Conservation (phyloP, 2,113 vertebrate species). For the Dendropsophus ebraccatus region DNA sequence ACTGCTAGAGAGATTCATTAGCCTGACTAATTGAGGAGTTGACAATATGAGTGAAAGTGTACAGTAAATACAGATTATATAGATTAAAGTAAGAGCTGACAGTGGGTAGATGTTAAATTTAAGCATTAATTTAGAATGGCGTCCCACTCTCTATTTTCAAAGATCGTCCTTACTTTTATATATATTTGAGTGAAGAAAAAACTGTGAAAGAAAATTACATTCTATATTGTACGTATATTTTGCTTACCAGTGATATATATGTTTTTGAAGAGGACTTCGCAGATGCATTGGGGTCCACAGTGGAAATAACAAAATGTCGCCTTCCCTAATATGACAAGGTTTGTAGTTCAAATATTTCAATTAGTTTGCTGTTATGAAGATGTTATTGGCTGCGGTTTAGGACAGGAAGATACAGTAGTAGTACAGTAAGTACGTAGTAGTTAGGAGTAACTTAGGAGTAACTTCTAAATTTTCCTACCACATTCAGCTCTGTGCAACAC, state of each 20-base stretch:
- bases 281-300: not conserved
- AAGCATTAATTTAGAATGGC: not conserved
- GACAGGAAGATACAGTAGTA: no score
- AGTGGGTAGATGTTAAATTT: not conserved
- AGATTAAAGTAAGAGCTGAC: not conserved
- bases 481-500: not conserved
- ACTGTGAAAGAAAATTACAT: no score
- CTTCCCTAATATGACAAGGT: no score
- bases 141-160: not conserved
- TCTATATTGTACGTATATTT: not conserved
- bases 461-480: no score
- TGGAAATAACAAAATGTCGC: not conserved
- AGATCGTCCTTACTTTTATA: not conserved
- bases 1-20: conserved; percentile 19
- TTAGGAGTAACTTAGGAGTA: no score
- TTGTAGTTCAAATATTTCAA: not conserved
- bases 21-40: conserved; percentile 18
- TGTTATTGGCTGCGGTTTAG: no score
- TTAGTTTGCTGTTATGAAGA: no score
- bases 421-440: no score
- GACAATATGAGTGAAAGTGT: conserved; percentile 13
- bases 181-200: no score
- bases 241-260: not conserved
- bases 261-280: not conserved
- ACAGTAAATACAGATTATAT: conserved; percentile 25